Base-by-base conservation (phyloP, 1,140 invertebrate species). In the Calephelis virginiensis region DNA sequence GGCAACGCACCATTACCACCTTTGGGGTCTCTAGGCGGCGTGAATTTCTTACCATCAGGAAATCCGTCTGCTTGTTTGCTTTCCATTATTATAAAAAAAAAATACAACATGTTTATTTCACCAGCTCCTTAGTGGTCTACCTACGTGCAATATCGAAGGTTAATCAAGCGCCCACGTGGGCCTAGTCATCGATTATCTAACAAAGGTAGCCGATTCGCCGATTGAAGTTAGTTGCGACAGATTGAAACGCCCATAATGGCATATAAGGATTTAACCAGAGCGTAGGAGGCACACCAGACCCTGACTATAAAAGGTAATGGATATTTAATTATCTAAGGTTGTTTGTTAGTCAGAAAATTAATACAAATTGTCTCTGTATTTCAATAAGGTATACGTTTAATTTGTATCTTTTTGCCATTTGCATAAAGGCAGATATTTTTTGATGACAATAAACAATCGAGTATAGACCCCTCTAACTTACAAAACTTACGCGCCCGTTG, bases 141-240 rank as follows among this genome's bases (percentile, higher is more conserved):
- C 85, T 83, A 89, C 85, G 71, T 60, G 72, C 67, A 76, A 84
- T 78, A 86, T 90, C 77, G 82, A 84, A 89, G 85, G 81, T 88
- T 80, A 88, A 89, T 88, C 73, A 78, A 78, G 80, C 86, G 82
- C 86, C 86, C 78, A 87, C 83, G 60, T 79, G 62, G 48, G 68
- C 49, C 75, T 72, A 84, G 80, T 85, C 83, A 86, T 86, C 83
- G 80, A 13, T 69, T 67, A 71, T 80, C 78, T 79, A 83, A 86
- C 83, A 86, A 88, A 89, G 81, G 80, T 85, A 82, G 78, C 82
- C 77, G 76, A 89, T 90, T 86, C 76, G 83, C 70, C 74, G 78
- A 71, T 79, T 43, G 6, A 43, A 43, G 40, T 9, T 6, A 8
- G 40, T 7, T 43, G 8, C 40, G 8, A 5, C 40, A 81, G 78